These are phyloP conservation scores for Thaleichthys pacificus DNA, from an alignment of 2,797 vertebrate genomes.

Conservation along the genomic window DNA sequence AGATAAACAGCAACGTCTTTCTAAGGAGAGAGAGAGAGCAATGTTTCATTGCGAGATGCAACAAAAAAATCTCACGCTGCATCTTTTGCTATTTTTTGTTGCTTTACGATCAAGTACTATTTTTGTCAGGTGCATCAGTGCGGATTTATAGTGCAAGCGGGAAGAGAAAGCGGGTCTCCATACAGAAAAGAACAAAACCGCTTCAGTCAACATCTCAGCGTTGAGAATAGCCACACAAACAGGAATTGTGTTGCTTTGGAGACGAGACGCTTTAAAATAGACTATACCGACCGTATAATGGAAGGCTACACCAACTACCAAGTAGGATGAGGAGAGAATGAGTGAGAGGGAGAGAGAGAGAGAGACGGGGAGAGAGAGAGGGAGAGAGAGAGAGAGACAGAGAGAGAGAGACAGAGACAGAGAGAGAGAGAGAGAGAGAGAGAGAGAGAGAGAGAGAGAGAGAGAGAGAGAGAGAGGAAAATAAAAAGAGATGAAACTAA, in stretches of 20 bases:
- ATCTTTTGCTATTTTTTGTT: conserved; percentile 42
- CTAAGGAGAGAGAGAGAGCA: conserved; percentile 22
- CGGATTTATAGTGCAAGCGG: conserved; percentile 74
- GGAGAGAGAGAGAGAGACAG: background rate
- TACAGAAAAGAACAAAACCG: conserved; percentile 65
- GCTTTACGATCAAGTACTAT: conserved; percentile 61
- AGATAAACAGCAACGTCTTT: background rate
- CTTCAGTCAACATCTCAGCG: conserved; percentile 63
- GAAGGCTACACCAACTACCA: conserved; percentile 71
- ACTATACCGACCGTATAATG: conserved; percentile 76
- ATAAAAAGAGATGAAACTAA: conserved; percentile 66
- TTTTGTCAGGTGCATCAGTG: conserved; percentile 61
- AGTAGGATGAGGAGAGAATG: conserved; percentile 8
- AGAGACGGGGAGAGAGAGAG: conserved; percentile 8
- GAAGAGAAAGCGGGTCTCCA: conserved; percentile 62
- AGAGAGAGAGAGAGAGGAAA: conserved; percentile 43
- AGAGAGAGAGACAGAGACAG: conserved; percentile 31
- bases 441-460: conserved; percentile 24
- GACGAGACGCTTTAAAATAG: conserved; percentile 75
- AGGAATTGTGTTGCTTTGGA: conserved; percentile 70
- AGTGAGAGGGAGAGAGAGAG: conserved; percentile 5
- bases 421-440: conserved; percentile 26
- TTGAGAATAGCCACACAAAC: conserved; percentile 2
- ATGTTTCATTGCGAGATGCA: conserved; percentile 39
- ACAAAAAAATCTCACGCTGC: conserved; percentile 21